Base-by-base conservation (phyloP, 37 sponge, comb jelly and placozoan species). In the Haliclona indistincta region DNA sequence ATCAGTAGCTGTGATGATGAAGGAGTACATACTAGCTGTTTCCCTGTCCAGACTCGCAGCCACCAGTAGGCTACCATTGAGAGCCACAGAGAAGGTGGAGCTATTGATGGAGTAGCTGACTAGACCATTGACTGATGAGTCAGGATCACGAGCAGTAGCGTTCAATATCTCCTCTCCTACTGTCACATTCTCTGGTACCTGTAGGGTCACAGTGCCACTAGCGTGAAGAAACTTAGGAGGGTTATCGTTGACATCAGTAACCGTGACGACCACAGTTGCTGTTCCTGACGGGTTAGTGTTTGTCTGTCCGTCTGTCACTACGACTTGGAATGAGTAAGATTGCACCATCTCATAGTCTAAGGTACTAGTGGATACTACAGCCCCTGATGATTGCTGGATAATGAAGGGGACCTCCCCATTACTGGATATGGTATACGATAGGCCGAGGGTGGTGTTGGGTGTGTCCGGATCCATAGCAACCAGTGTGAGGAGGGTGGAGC, bases 191-290 rank as follows among this genome's bases (percentile, higher is more conserved):
- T 89, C 89, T 23, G 36, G 11, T 7, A 47, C 51, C 1, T 1
- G 15, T 3, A 83, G 37, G 4, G 74, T 58, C 2, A 28, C 79
- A 36, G 54, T 61, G 35, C 60, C 65, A 23, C 36, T 51, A 0
- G 20, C 28, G 5, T 51, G 23, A 3, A 64, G 38, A 68, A 91
- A 91, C 41, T 68, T 38, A 70, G 95, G 95, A 10, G 77, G 56
- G 43, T 90, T 87, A 63, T 90, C 91, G 49, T 94, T 94, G 8
- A 79, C 81, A 71, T 94, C 88, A 5, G 56, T 0, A 7, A 94
- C 77, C 32, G 38, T 44, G 17, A 94, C 67, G 1, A 53, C 45
- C 39, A 94, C 28, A 0, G 54, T 49, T 23, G 80, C 55, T 26
- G 84, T 71, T 40, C 76, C 83, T 42, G 52, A 64, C 6, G 67